Base-by-base conservation (phyloP, 1,140 invertebrate species). In the Zaprionus nigranus region DNA sequence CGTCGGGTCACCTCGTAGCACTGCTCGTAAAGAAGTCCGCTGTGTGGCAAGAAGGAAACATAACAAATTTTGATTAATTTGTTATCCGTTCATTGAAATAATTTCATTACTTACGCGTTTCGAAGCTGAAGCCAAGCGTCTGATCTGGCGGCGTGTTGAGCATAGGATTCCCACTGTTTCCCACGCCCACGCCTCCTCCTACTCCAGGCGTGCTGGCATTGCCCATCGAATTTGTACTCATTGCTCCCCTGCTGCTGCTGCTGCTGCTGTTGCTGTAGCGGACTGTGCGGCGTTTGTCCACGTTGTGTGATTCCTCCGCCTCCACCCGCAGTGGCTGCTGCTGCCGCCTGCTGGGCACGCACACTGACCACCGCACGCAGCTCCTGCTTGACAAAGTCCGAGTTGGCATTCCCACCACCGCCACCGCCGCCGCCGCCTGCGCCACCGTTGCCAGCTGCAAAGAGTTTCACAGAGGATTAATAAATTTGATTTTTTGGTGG, bases 361-460 rank as follows among this genome's bases (percentile, higher is more conserved):
- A 96, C 97, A 75, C 96, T 97, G 67, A 98, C 97, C 68, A 97
- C 96, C 20, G 97, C 97, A 83, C 97, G 94, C 79, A 98, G 94
- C 93, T 98, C 97, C 94, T 98, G 97, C 87, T 97, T 95, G 71
- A 98, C 97, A 93, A 96, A 98, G 93, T 98, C 97, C 9, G 96
- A 95, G 20, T 83, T 80, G 57, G 82, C 81, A 79, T 79, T 92
- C 57, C 90, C 91, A 28, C 86, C 22, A 3, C 69, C 78, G 22
- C 86, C 88, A 56, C 65, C 22, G 3, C 69, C 78, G 28, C 74
- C 69, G 11, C 46, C 46, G 12, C 17, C 17, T 51, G 46, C 46
- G 40, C 75, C 78, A 34, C 30, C 63, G 36, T 85, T 85, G 36
- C 82, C 84, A 76, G 85, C 85, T 88, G 86, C n/a, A 86, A 86